Percentiles rank a stretch among this genome's conserved stretches.
These are phyloP conservation scores for Hoplostethus atlanticus DNA, from an alignment of 2,797 vertebrate genomes.

Conservation along the genomic window DNA sequence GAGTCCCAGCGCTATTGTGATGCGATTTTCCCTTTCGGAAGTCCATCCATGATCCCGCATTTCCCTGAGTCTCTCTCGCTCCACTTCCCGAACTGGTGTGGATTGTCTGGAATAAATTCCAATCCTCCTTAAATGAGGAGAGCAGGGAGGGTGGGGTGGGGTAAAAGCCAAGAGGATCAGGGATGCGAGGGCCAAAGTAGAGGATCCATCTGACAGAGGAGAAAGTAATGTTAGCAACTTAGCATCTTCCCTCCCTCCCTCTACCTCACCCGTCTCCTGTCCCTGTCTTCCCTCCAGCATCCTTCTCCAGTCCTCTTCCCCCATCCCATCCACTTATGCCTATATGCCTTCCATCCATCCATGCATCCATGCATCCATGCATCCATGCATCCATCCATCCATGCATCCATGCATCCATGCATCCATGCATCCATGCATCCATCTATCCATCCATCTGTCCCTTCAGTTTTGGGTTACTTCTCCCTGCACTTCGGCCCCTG, in stretches of 20 bases:
- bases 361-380: neutral
- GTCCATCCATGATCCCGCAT: constrained; percentile 81
- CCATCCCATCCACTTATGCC: no score
- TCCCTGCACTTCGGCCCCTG: constrained; percentile 47
- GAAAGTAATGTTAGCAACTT: constrained; percentile 64
- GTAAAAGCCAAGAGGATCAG: constrained; percentile 77
- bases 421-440: neutral
- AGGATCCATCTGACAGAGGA: constrained; percentile 63
- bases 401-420: constrained; percentile 15
- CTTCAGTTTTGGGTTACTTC: neutral
- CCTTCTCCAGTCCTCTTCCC: constrained; percentile 34
- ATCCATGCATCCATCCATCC: constrained; percentile 6
- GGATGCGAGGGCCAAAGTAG: constrained; percentile 69
- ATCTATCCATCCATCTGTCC: neutral
- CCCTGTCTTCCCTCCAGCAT: constrained; percentile 38
- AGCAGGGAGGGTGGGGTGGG: constrained; percentile 17
- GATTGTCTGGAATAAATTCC: constrained; percentile 85
- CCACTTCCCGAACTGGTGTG: constrained; percentile 80
- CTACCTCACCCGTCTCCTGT: constrained; percentile 27
- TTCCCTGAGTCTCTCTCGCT: constrained; percentile 79
- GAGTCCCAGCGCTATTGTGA: constrained; percentile 80
- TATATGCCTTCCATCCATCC: constrained; percentile 7
- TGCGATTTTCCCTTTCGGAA: constrained; percentile 73
- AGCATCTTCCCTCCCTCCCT: neutral
- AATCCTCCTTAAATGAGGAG: constrained; percentile 81